Evolutionary conservation across 2,797 vertebrate species (phyloP), one percentile per base, ranked within the genome.

Genomic region (Protonibea diacanthus): DNA sequence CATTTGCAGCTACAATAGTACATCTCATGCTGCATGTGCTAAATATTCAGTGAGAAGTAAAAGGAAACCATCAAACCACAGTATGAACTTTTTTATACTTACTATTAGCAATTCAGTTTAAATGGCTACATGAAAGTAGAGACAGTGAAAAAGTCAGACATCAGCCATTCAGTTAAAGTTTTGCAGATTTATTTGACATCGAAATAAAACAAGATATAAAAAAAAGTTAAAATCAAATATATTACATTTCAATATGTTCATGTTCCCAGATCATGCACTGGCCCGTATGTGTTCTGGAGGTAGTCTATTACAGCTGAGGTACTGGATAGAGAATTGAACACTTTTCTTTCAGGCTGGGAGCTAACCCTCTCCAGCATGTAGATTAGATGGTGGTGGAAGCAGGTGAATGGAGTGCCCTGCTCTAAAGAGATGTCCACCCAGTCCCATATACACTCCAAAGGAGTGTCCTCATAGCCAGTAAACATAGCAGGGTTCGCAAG

Each of bases 401-500:
- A 99, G 0, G 96, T 96, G 85, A 97, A 99, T 4, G 97, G 96
- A 60, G 97, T 99, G 71, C 98, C 98, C 1, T 97, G 97, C 71
- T 97, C 95, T 67, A 97, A 80, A 63, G 98, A 94, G 57, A 97
- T 94, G 85, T 99, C 95, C 93, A 99, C 95, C 98, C 98, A 99
- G 93, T 99, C 97, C 96, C 97, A 97, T 88, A 99, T 88, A 81
- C 98, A 99, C 88, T 96, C 90, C 81, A 98, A 73, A 18, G 98
- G 98, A 0, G 98, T 99, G 63, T 97, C 96, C 68, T 98, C 96
- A 14, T 96, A 97, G 59, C 97, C 98, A 27, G 96, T 94, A 91
- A 99, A 99, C 97, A 99, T 95, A n/a, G 98, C 97, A 0, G 98
- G 98, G 86, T 99, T 99, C 71, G 97, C 90, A 71, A 99, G 92